Conservation (phyloP, 1,140 invertebrate genomes). For the Ylistrum balloti region DNA sequence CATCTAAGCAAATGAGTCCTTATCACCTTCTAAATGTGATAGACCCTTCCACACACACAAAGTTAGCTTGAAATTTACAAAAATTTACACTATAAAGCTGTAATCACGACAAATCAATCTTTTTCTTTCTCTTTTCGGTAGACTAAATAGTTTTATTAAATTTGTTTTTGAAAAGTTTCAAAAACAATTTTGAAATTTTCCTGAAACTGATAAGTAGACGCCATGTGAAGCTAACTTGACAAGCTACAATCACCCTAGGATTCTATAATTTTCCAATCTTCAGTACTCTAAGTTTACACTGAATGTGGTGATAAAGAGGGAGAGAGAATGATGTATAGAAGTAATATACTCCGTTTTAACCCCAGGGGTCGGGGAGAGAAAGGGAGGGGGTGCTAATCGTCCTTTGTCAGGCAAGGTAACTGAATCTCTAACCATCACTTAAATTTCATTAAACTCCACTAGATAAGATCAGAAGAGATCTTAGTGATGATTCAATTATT, state of each 20-base stretch:
- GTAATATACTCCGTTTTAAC: conserved; percentile 32
- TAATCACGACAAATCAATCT: neutral
- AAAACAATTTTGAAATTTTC: neutral
- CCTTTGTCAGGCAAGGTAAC: conserved; percentile 17
- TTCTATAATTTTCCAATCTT: neutral
- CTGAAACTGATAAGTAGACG: neutral
- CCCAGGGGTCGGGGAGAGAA: neutral
- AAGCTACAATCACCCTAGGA: neutral
- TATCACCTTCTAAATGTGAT: conserved; percentile 14
- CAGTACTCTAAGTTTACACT: conserved; percentile 1
- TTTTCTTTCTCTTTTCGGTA: neutral
- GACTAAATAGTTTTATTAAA: neutral
- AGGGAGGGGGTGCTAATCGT: neutral
- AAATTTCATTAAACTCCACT: neutral
- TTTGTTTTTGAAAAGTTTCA: neutral
- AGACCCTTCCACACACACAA: neutral
- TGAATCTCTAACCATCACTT: neutral
- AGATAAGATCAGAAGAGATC: neutral
- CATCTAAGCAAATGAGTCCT: conserved; percentile 34
- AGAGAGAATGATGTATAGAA: neutral
- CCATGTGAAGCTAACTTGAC: neutral
- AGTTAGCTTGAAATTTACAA: neutral
- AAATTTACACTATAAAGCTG: too few species aligned
- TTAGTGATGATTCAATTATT: conserved; percentile 24
- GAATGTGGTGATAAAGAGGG: conserved; percentile 26